Evolutionary conservation across 2,113 vertebrate genomes (phyloP), one percentile per base, ranked within the genome.

Genomic region (Solea solea): DNA sequence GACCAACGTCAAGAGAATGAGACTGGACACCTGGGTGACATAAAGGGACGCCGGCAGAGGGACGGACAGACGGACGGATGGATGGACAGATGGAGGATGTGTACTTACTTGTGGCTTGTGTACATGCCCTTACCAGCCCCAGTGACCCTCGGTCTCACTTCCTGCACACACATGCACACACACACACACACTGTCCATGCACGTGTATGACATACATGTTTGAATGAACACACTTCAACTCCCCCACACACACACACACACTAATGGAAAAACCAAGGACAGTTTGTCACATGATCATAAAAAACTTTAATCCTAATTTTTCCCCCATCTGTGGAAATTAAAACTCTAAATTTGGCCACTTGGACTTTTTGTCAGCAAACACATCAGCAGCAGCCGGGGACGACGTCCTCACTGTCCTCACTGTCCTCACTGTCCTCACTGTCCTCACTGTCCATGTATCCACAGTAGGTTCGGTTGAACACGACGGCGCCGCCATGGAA

Each of bases 11-110:
- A 98, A 98, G 89, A 95, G 96, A 79, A 95, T 98, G 96, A 94
- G 96, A 76, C 90, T 98, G 81, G 97, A 98, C 72, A 70, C 95
- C 83, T 98, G 97, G 96, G 96, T 96, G 81, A 96, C 96, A 95
- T 98, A 95, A 92, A 90, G 68, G 12, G 83, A 49, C 8, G 82
- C 62, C 0, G 5, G 1, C 27, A 27, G 69, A 64, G n/a, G 54
- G 63, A 81, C 2, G 57, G 55, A 52, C 4, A 51, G 63, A 81
- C 2, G 57, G 55, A 52, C 4, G 9, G 53, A 55, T 0, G 64
- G 72, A 81, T n/a, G 70, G 73, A 83, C 56, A 69, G 80, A 78
- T 52, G 65, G 76, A 86, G 72, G 81, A 74, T 55, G 78, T 76
- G 85, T 75, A 66, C 74, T 74, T 77, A 66, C 74, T 77, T 62